phyloP scores from a whole-genome alignment of 2,113 vertebrate genomes.

The Hylia prasina region DNA sequence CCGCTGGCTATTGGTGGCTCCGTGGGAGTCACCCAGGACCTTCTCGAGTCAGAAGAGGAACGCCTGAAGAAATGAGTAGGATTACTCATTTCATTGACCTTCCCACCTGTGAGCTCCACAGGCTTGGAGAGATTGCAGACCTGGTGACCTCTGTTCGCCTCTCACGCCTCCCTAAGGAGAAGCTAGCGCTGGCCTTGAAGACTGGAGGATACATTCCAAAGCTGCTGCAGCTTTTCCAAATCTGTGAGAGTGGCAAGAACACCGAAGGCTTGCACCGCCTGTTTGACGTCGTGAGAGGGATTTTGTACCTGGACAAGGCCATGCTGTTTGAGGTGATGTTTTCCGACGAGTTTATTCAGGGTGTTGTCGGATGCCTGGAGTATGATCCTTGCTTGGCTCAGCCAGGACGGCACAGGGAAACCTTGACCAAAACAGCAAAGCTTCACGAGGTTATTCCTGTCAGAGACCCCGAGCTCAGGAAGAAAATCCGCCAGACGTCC shows the following conservation, averaged over 20 bases:
- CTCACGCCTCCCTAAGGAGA: conserved; percentile 87
- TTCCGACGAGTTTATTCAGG: conserved; percentile 97
- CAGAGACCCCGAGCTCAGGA: conserved; percentile 91
- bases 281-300: conserved; percentile 92
- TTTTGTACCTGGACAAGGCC: conserved; percentile 95
- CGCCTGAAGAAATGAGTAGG: conserved; percentile 89
- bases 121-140: conserved; percentile 91
- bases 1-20: conserved; percentile 47
- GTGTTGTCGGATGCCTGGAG: conserved; percentile 94
- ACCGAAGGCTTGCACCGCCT: conserved; percentile 90
- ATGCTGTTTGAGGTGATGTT: conserved; percentile 97
- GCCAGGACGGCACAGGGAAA: conserved; percentile 90
- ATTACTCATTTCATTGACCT: conserved; percentile 84
- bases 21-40: conserved; percentile 88
- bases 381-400: conserved; percentile 93
- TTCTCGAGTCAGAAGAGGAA: conserved; percentile 91
- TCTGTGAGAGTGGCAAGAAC: conserved; percentile 90
- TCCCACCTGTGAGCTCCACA: conserved; percentile 86
- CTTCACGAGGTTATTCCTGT: conserved; percentile 96
- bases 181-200: conserved; percentile 88
- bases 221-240: conserved; percentile 91
- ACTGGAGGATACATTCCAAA: conserved; percentile 93
- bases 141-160: conserved; percentile 91
- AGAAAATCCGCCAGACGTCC: conserved; percentile 94
- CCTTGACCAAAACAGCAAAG: conserved; percentile 91